Evolutionary conservation across 2,797 vertebrate genomes (phyloP).

Genomic region (Eurystomus glaucurus): DNA sequence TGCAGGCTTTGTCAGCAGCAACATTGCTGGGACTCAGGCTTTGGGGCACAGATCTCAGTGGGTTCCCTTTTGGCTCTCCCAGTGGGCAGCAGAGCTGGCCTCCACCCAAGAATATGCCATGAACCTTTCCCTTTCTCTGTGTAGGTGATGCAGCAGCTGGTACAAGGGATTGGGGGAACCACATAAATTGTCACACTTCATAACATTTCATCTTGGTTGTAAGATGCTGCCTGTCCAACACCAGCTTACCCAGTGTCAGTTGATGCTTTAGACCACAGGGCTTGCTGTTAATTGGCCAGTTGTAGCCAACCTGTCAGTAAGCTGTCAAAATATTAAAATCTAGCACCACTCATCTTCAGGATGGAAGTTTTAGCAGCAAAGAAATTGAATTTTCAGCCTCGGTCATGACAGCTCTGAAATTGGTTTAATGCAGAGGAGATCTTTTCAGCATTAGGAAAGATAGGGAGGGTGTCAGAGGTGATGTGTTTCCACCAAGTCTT

Average conservation of each 20-base stretch:
- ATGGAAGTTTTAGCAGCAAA: constrained; percentile 25
- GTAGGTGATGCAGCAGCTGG: not conserved
- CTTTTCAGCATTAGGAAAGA: not conserved
- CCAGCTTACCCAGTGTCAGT: not conserved
- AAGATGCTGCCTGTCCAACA: not conserved
- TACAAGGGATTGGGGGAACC: not conserved
- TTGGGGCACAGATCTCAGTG: not conserved
- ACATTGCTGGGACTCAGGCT: not conserved
- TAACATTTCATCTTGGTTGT: not conserved
- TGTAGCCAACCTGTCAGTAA: constrained; percentile 14
- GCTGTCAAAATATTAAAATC: constrained; percentile 51
- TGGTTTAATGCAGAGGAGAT: constrained; percentile 25
- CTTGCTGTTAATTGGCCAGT: constrained; percentile 3
- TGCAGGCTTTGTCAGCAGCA: not conserved
- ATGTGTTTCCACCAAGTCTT: not conserved
- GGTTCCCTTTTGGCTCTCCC: not conserved
- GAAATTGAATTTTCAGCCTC: constrained; percentile 39
- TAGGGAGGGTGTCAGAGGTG: not conserved
- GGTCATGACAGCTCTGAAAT: constrained; percentile 37
- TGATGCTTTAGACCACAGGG: not conserved
- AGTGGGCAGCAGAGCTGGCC: not conserved
- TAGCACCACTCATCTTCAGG: constrained; percentile 13
- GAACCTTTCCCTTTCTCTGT: not conserved
- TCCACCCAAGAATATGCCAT: not conserved
- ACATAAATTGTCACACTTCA: not conserved